These are phyloP conservation scores for Thamnaconus septentrionalis DNA, from an alignment of 2,113 vertebrate genomes.

Conservation along the genomic window DNA sequence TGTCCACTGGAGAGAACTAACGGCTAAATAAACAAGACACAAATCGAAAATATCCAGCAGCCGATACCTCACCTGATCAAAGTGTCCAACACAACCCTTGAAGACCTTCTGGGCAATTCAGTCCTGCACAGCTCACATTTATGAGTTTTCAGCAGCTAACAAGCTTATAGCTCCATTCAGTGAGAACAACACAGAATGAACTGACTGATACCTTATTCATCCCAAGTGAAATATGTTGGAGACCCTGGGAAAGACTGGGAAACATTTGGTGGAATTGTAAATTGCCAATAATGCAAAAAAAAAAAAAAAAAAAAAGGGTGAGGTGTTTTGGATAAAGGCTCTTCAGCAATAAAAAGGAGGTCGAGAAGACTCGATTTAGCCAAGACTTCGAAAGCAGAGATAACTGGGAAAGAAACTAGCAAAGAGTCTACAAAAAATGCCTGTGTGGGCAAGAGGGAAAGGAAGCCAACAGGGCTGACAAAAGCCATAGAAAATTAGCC, in stretches of 20 bases:
- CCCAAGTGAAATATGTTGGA: conserved; percentile 10
- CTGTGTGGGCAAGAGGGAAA: conserved; percentile 29
- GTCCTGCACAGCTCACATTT: too few relatives aligned
- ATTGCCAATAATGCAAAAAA: conserved; percentile 14
- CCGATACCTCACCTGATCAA: too few relatives aligned
- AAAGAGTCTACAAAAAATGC: conserved; percentile 35
- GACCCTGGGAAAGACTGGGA: conserved; percentile 2
- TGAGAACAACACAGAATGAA: conserved; percentile 7
- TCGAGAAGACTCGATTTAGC: conserved; percentile 29
- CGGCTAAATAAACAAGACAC: too few relatives aligned
- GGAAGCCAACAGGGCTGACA: conserved; percentile 20
- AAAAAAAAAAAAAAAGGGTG: not conserved
- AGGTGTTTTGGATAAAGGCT: conserved; percentile 39
- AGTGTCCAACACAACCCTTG: too few relatives aligned
- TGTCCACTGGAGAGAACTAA: too few relatives aligned
- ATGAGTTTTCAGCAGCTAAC: too few relatives aligned
- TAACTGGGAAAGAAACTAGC: conserved; percentile 33
- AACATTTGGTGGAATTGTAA: conserved; percentile 10
- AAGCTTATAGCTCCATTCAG: not conserved
- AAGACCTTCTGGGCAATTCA: too few relatives aligned
- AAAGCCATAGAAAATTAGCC: conserved; percentile 23
- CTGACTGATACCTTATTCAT: not conserved
- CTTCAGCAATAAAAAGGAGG: conserved; percentile 35
- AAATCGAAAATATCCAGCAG: too few relatives aligned
- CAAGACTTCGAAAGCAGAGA: conserved; percentile 30